A percentile compares a stretch with the other conserved stretches of the same genome.
Conservation (phyloP, 2,888 invertebrate species). For the Perizoma flavofasciatum region DNA sequence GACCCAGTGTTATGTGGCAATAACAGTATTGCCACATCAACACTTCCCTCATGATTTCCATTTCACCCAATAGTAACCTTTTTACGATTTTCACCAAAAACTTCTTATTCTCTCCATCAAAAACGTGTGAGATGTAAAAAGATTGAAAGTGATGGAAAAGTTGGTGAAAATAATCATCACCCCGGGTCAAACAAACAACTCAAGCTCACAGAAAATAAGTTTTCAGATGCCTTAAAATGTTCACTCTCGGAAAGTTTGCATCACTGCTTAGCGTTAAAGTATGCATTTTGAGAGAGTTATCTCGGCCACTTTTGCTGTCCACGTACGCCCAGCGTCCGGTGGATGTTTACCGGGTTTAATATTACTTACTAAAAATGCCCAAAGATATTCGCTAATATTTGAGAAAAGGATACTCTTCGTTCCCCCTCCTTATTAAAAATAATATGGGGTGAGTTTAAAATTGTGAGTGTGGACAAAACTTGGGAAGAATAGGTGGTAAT, state of each 20-base stretch:
- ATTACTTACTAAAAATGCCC: slow-evolving; percentile 48
- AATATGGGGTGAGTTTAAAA: slow-evolving; percentile 30
- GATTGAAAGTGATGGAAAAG: background rate
- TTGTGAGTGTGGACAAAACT: slow-evolving; percentile 31
- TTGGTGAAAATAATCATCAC: slow-evolving; percentile 14
- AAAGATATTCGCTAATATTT: slow-evolving; percentile 39
- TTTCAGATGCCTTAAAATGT: slow-evolving; percentile 60
- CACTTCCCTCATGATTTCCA: too few species aligned
- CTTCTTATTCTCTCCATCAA: too few species aligned
- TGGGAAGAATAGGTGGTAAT: slow-evolving; percentile 28
- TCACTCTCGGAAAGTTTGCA: slow-evolving; percentile 70
- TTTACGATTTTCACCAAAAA: too few species aligned
- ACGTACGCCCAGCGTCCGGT: slow-evolving; percentile 51
- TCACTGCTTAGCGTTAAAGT: slow-evolving; percentile 76
- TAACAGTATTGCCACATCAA: too few species aligned
- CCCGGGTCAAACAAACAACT: slow-evolving; percentile 34
- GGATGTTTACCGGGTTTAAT: slow-evolving; percentile 67
- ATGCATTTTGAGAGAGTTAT: slow-evolving; percentile 76
- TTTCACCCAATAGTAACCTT: too few species aligned
- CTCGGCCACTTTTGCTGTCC: slow-evolving; percentile 70
- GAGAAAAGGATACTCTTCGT: slow-evolving; percentile 37
- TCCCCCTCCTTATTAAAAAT: slow-evolving; percentile 40
- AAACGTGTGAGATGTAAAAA: background rate
- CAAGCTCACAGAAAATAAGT: slow-evolving; percentile 41
- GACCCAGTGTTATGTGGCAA: too few species aligned